Base-by-base conservation (phyloP, 2,797 vertebrate genomes). In the Kryptolebias ocellatus region DNA sequence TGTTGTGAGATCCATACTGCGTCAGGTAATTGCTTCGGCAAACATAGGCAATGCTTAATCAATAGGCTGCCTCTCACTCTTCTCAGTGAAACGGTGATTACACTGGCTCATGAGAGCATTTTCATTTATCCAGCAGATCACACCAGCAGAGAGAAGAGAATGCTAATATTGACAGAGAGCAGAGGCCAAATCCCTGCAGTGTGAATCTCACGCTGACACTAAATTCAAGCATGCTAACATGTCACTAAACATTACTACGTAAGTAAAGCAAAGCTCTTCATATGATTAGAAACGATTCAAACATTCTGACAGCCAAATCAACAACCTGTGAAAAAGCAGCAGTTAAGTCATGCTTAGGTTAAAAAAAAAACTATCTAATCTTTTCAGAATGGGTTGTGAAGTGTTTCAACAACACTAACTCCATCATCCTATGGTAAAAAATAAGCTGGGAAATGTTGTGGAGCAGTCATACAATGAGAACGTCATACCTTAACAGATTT, bases 21-120 rank as follows among this genome's bases (percentile, higher is more conserved):
- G 70, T 82, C 68, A 54, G 67, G 74, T 86, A 81, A 90, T 87
- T 83, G 71, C 82, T 72, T 84, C 56, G 60, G 64, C 78, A 88
- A 87, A 85, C 80, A 81, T 66, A 72, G 74, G 60, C 61, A 10
- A 79, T 76, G 28, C 70, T 34, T 69, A 79, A 89, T 92, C 90
- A 78, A 90, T 88, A 89, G n/a, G 47, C 34, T 16, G 34, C 28
- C 74, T 53, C 45, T 84, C 64, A 69, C 52, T 83, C 81, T 78
- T 74, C 71, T 63, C 67, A 34, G 55, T 24, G 27, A 78, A 76
- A 83, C 57, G 49, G 74, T 74, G 64, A 83, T 67, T 81, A 77
- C 75, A 81, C 27, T 63, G 20, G 54, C 67, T 73, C 64, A 60
- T 77, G 74, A 72, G 74, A 72, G 75, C 73, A 70, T 80, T 83